Base-by-base conservation (phyloP, 2,888 invertebrate genomes). In the Pheosia tremula region DNA sequence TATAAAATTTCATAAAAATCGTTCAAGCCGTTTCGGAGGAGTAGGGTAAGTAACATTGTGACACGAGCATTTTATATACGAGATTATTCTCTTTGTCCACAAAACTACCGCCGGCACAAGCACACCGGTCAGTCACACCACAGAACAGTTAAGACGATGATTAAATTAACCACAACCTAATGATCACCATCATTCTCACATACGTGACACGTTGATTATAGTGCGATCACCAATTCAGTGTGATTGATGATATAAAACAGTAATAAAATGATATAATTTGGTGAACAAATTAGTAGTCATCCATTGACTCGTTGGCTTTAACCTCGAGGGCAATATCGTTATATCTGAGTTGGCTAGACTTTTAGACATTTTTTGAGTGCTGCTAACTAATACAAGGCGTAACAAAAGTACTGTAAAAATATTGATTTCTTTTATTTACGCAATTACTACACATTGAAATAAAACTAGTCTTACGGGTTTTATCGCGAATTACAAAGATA, bases 201-300 rank as follows among this genome's bases (percentile, higher is more conserved):
- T 73, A 66, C 49, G 57, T 59, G 68, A 64, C 66, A 58, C 47
- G 57, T 69, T 75, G 75, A 79, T 81, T 78, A 68, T 68, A 63
- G 61, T 61, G 68, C 61, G 61, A 68, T 66, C 60, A 66, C 61
- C 67, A 62, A 69, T 68, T 71, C 66, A 57, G 54, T 63, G 63
- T 79, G 75, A 81, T 81, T 79, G 77, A 65, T 61, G 64, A 60
- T 75, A 64, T 74, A 71, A 74, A 72, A 76, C 55, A 47, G 66
- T 71, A 62, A 72, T 69, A 56, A 24, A 24, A 56, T 56, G 41
- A 56, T 24, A 56, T 56, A 41, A 56, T 41, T 41, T 39, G n/a
- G 41, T 13, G 9, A 39, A 56, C 56, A 56, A 56, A 56, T 56
- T 56, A 52, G 56, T 55, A 41, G 24, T 50, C 60, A 50, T 50